Conservation (phyloP, 2,888 invertebrate genomes). For the Exocentrus adspersus region DNA sequence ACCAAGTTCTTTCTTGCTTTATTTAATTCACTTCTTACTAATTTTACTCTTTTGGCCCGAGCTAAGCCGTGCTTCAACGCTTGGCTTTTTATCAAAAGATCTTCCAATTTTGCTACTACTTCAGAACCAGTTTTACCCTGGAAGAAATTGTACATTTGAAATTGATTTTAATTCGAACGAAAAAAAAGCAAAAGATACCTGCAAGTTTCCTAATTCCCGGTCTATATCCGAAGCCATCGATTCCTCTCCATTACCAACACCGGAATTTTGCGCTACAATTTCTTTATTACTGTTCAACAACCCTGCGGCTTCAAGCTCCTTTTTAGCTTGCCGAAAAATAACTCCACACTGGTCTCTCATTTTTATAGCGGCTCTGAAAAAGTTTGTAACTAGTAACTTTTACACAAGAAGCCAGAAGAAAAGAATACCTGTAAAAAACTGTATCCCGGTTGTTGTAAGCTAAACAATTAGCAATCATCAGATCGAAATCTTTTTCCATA, state of each 20-base stretch:
- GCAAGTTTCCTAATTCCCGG: slow-evolving; percentile 64
- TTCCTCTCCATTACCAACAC: slow-evolving; percentile 59
- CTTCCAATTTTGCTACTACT: slow-evolving; percentile 67
- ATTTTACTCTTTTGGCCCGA: slow-evolving; percentile 69
- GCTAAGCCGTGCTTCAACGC: slow-evolving; percentile 69
- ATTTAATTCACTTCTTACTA: slow-evolving; percentile 69
- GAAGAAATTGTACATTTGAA: slow-evolving; percentile 24
- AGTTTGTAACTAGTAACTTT: neutral
- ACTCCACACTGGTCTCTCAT: slow-evolving; percentile 89
- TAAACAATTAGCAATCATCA: slow-evolving; percentile 97
- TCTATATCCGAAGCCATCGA: slow-evolving; percentile 67
- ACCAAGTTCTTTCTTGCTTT: slow-evolving; percentile 64
- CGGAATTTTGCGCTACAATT: slow-evolving; percentile 45
- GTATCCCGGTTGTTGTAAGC: slow-evolving; percentile 96
- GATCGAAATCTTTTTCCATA: slow-evolving; percentile 88
- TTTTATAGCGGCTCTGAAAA: slow-evolving; percentile 55
- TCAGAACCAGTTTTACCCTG: slow-evolving; percentile 60
- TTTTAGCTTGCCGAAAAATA: slow-evolving; percentile 81
- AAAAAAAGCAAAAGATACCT: slow-evolving; percentile 50
- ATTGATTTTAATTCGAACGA: too few relatives aligned
- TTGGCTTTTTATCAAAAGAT: slow-evolving; percentile 71
- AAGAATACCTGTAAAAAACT: slow-evolving; percentile 79
- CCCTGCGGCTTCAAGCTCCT: slow-evolving; percentile 75
- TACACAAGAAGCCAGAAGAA: neutral
- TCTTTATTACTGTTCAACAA: slow-evolving; percentile 63